These are phyloP conservation scores for Agrochola circellaris DNA, from an alignment of 2,888 invertebrate genomes.

Conservation along the genomic window DNA sequence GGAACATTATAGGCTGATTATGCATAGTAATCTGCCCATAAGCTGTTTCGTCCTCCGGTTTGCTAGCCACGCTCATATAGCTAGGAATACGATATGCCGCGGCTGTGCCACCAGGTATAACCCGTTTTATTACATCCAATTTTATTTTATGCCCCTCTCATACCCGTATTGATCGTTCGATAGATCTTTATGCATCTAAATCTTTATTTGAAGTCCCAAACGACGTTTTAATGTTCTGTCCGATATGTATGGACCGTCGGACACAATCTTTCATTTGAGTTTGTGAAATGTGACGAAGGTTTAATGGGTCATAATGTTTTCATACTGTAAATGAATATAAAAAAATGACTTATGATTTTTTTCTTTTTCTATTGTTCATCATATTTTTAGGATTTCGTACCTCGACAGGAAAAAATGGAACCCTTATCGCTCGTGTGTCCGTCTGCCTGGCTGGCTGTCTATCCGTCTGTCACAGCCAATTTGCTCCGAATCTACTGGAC, in stretches of 20 bases:
- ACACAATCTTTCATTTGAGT: slow-evolving; percentile 66
- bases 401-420: too few relatives aligned
- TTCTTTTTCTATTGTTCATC: not conserved
- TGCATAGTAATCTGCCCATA: not conserved
- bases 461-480: too few relatives aligned
- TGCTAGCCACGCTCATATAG: slow-evolving; percentile 70
- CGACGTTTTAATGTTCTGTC: slow-evolving; percentile 74
- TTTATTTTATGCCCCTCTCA: slow-evolving; percentile 84
- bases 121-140: slow-evolving; percentile 86
- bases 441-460: too few relatives aligned
- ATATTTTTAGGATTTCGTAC: not conserved
- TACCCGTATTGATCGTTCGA: slow-evolving; percentile 78
- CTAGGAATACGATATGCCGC: slow-evolving; percentile 79
- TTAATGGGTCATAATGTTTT: slow-evolving; percentile 43
- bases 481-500: too few relatives aligned
- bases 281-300: slow-evolving; percentile 59
- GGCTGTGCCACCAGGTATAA: slow-evolving; percentile 79
- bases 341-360: not conserved
- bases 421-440: too few relatives aligned
- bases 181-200: slow-evolving; percentile 81
- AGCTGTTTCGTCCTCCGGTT: slow-evolving; percentile 43
- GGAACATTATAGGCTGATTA: too few relatives aligned
- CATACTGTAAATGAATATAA: not conserved
- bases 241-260: slow-evolving; percentile 52
- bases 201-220: slow-evolving; percentile 78